These are phyloP conservation scores for Diplolepis rosae DNA, from an alignment of 2,888 invertebrate species.

Conservation along the genomic window DNA sequence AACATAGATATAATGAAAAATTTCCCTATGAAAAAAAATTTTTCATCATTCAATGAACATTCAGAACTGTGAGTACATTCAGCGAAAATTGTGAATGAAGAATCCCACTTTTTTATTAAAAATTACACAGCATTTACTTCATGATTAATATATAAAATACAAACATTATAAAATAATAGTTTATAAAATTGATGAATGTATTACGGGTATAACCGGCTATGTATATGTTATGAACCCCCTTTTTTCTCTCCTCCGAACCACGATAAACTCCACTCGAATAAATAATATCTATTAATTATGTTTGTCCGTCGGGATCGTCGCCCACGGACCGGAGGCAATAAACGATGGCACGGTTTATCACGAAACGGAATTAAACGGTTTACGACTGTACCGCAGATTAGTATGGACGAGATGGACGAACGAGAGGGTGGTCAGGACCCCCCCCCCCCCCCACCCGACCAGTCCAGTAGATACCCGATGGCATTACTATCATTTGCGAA, in stretches of 20 bases:
- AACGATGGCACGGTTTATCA: conserved; percentile 71
- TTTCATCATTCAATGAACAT: too few species aligned
- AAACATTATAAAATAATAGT: too few species aligned
- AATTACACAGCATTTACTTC: too few species aligned
- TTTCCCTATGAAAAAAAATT: too few species aligned
- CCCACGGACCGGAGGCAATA: conserved; percentile 57
- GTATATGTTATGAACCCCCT: not conserved
- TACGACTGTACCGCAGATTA: conserved; percentile 74
- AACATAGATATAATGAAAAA: too few species aligned
- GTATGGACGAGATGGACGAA: conserved; percentile 70
- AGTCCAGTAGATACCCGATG: conserved; percentile 38
- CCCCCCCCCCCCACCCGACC: too few species aligned
- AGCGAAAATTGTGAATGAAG: too few species aligned
- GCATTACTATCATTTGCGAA: conserved; percentile 49
- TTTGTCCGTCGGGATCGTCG: conserved; percentile 57
- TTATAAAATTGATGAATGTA: too few species aligned
- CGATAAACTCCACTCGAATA: conserved; percentile 60
- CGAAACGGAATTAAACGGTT: conserved; percentile 74
- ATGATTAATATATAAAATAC: too few species aligned
- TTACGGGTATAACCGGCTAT: too few species aligned
- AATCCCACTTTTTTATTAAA: too few species aligned
- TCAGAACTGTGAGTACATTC: too few species aligned
- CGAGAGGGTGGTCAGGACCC: conserved; percentile 59
- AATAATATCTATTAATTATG: conserved; percentile 71
- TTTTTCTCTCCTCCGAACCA: not conserved